Conservation (phyloP, 2,797 vertebrate species). For the Takifugu ocellatus region DNA sequence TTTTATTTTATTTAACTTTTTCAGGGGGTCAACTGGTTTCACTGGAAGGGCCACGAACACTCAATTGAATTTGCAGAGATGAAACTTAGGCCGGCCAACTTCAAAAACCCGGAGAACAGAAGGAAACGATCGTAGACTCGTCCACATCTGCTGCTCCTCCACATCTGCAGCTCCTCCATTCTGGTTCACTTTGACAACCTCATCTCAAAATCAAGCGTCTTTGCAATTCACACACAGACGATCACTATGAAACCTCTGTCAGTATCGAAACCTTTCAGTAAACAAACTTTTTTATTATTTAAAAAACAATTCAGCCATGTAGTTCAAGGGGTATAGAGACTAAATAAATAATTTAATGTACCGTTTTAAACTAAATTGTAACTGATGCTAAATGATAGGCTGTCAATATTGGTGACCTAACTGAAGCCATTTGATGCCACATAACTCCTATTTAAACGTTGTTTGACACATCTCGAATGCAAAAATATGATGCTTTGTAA, state of each 20-base stretch:
- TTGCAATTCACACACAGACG: too few species aligned
- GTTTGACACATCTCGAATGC: constrained; percentile 42
- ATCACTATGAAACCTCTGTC: constrained; percentile 1
- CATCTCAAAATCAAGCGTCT: too few species aligned
- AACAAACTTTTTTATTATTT: too few species aligned
- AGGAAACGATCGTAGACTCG: constrained; percentile 82
- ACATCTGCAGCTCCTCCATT: too few species aligned
- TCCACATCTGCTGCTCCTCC: not conserved
- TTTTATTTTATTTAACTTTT: constrained; percentile 4
- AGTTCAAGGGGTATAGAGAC: constrained; percentile 22
- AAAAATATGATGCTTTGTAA: constrained; percentile 57
- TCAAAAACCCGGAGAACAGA: constrained; percentile 87
- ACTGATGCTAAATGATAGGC: not conserved
- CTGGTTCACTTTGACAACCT: too few species aligned
- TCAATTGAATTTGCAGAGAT: constrained; percentile 94
- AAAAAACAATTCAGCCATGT: not conserved
- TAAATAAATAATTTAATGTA: constrained; percentile 18
- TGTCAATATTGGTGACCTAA: not conserved
- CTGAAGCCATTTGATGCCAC: constrained; percentile 7
- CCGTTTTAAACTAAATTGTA: constrained; percentile 11
- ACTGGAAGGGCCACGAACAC: constrained; percentile 95
- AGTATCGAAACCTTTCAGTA: constrained; percentile 17
- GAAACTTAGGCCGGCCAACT: constrained; percentile 90
- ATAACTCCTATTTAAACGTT: constrained; percentile 41
- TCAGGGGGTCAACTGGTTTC: constrained; percentile 98